Base-by-base conservation (phyloP, 1,140 invertebrate species). In the Bombus difficillimus region DNA sequence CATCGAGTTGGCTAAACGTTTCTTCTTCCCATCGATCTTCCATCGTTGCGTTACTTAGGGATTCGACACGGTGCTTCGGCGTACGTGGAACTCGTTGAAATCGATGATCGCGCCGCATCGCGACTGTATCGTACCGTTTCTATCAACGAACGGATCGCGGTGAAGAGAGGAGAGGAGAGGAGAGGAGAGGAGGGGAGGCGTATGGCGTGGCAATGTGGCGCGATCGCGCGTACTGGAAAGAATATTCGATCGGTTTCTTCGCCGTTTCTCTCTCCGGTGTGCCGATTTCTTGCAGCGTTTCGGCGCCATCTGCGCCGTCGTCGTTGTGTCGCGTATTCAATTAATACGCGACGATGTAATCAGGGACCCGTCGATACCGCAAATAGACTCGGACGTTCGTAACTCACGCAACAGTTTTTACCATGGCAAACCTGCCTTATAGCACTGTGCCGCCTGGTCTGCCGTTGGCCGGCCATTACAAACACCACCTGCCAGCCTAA, bases 401-500 rank as follows among this genome's bases (percentile, higher is more conserved):
- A 93, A 94, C 88, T 94, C 90, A 89, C 71, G 34, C 39, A 66
- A 39, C 64, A 77, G 73, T 92, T 91, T 87, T 90, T 92, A 75
- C 75, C 83, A 84, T 87, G 81, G 89, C 83, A 47, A 90, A 90
- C 87, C 92, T 92, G 90, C 83, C 72, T 43, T 43, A 84, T 72
- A 75, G 77, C 85, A 72, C 72, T 85, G 81, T 85, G 81, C 78
- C 78, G 85, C 89, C 89, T 78, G 92, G 92, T 85, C 75, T 53
- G 43, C 43, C 90, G 91, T 93, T 91, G 89, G 91, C 90, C 93
- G 92, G 93, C 93, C 93, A 94, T 95, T 95, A 93, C 91, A 85
- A 82, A 83, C 87, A 93, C 91, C 94, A 94, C 94, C 93, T 94
- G 94, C 94, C 93, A 93, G 89, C 87, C 88, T 92, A 88, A 81